Evolutionary conservation across 2,113 vertebrate species (phyloP), one percentile per base, ranked within the genome.

Genomic region (Poecilia latipinna): DNA sequence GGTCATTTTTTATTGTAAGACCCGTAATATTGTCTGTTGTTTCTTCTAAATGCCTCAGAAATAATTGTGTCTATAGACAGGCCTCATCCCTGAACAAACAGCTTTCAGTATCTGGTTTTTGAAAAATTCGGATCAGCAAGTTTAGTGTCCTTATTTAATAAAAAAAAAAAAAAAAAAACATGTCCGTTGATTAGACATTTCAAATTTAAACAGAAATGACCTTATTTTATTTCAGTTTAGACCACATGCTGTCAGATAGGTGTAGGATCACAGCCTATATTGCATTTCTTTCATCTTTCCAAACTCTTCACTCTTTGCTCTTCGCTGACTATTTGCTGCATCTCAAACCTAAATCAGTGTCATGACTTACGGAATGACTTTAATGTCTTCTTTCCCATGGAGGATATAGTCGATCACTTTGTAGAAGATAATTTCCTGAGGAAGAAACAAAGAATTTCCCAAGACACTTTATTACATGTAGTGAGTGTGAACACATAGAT

Each of bases 361-460:
- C 26, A 35, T 42, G 48, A 94, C 95, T 95, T 75, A 95, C 95
- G 95, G 92, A 72, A 95, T 94, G 81, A 95, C 95, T 94, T 95
- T 95, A 82, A 95, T 95, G 79, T 95, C 95, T 69, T 95, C 95
- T 82, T 95, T 95, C 51, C 95, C 95, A 19, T 95, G 95, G 1
- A 95, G 90, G 75, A 95, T 95, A 82, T 95, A 95, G 86, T 95
- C 94, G 32, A 95, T 95, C 82, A 94, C 67, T 86, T 95, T 95
- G 92, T 95, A 95, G 87, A 95, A 95, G 73, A 84, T 86, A 1
- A 95, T 78, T 94, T 95, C 94, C 95, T 95, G 69, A 17, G 74
- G 61, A 75, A 81, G 32, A 70, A 35, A 69, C 3, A 61, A 26
- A 42, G 15, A 7, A 42, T 12, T 65, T 10, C 37, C 22, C 35